Evolutionary conservation across 2,888 invertebrate genomes (phyloP).

Genomic region (Phaedon cochleariae): DNA sequence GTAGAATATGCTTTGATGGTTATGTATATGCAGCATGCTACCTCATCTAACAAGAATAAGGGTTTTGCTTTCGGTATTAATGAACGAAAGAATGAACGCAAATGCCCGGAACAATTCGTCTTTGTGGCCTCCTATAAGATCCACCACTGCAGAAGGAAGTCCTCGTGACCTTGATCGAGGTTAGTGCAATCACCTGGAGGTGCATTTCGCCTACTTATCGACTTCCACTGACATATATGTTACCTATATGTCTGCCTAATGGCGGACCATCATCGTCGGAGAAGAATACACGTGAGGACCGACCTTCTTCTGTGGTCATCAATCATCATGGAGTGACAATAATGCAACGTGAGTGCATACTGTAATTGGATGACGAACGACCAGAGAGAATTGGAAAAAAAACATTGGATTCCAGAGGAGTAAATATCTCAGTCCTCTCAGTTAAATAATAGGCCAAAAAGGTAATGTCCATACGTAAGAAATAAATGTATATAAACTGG

Average conservation of each 20-base stretch:
- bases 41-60: no score
- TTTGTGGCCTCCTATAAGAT: neutral
- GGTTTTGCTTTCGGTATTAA: no score
- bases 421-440: no score
- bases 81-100: no score
- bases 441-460: no score
- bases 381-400: neutral
- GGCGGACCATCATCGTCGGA: neutral
- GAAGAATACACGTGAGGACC: neutral
- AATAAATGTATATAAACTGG: no score
- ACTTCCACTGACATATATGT: conserved; percentile 50
- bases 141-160: conserved; percentile 51
- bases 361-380: neutral
- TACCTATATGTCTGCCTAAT: conserved; percentile 38
- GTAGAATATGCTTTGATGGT: no score
- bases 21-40: no score
- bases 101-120: no score
- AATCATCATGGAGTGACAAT: neutral
- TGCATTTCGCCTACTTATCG: conserved; percentile 59
- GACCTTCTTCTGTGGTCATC: neutral
- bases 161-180: conserved; percentile 60
- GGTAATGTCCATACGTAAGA: no score
- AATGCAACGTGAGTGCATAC: neutral
- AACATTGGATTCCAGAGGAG: neutral
- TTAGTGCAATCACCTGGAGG: conserved; percentile 59